Evolutionary conservation across 2,113 vertebrate genomes (phyloP).

Genomic region (Mola mola): DNA sequence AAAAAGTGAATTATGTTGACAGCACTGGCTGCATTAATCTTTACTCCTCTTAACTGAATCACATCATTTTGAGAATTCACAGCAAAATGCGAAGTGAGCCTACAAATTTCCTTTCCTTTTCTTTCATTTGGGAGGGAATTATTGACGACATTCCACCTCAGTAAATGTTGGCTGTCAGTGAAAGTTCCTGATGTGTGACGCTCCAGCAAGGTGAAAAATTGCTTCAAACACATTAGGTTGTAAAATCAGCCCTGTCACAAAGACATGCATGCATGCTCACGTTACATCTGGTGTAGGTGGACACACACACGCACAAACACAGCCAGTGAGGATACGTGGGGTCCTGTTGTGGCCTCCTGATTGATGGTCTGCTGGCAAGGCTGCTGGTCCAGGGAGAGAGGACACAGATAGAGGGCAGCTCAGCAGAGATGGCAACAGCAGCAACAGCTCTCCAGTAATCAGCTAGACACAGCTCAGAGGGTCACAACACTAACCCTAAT

Average conservation of each 20-base stretch:
- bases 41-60: too few relatives aligned
- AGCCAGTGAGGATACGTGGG: constrained; percentile 48
- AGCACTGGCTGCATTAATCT: too few relatives aligned
- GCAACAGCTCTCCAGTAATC: constrained; percentile 57
- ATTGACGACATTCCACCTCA: too few relatives aligned
- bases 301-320: constrained; percentile 4
- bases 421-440: constrained; percentile 53
- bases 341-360: constrained; percentile 61
- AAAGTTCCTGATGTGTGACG: constrained; percentile 24
- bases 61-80: too few relatives aligned
- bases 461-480: constrained; percentile 18
- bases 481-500: constrained; percentile 54
- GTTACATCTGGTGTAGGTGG: background rate
- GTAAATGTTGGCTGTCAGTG: constrained; percentile 33
- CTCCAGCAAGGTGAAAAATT: constrained; percentile 56
- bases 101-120: too few relatives aligned
- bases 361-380: constrained; percentile 59
- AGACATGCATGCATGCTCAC: constrained; percentile 19
- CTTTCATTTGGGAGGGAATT: too few relatives aligned
- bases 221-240: constrained; percentile 28
- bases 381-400: constrained; percentile 49
- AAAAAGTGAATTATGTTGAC: too few relatives aligned
- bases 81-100: too few relatives aligned
- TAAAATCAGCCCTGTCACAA: constrained; percentile 19
- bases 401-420: constrained; percentile 62